Evolutionary conservation across 2,797 vertebrate genomes (phyloP), one percentile per base, ranked within the genome.

Genomic region (Onychomys arenicola): DNA sequence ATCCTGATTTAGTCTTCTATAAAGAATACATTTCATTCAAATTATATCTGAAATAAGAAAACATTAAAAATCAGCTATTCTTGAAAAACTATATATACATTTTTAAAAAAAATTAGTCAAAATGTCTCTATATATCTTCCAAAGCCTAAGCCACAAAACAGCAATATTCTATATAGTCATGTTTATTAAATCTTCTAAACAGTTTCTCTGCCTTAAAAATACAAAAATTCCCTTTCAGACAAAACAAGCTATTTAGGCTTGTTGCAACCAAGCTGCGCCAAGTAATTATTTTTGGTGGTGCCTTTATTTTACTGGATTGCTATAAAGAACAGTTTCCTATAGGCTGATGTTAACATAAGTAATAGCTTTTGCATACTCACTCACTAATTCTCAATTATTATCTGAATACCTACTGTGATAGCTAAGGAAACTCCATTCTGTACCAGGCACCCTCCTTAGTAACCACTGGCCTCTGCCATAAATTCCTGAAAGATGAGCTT

Each of bases 51-150:
- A 92, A 94, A 89, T 85, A 91, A 80, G 40, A 91, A 95, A 96
- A 90, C 27, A 89, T 40, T 92, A 82, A 91, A 86, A 86, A 80
- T 92, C 46, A 88, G 71, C n/a, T 88, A 86, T 69, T 92, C 89
- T 92, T 94, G 13, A 61, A 69, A 13, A 55, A n/a, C 40, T 89
- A 10, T n/a, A 90, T 84, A 73, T 88, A 94, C 37, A 83, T 83
- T 90, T 95, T 82, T 59, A 23, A 93, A 87, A 93, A 87, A 95
- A 95, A 89, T 76, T 34, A 87, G 49, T 93, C 78, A 93, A 95
- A 92, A 95, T 40, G n/a, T 93, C 37, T 67, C 71, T 82, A 88
- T 27, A 9, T 61, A 80, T 82, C 52, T 96, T 90, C n/a, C 49
- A 86, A 94, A 96, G 61, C 27, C 90, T 91, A 93, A 37, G 27